Conservation (phyloP, 1,140 invertebrate species). For the Drosophila erecta region DNA sequence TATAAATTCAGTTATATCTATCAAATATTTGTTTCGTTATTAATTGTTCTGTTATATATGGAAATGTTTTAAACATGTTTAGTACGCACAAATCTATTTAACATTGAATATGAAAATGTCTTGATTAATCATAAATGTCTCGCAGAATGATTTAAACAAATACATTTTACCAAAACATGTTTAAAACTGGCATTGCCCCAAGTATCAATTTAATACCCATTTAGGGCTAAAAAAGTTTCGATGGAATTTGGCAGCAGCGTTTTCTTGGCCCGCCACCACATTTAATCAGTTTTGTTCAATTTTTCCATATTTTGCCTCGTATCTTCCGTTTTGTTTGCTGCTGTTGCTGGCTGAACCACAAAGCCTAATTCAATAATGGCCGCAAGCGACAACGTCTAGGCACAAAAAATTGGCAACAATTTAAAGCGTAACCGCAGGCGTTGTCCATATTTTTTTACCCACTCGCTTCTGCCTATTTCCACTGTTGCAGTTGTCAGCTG, state of each 20-base stretch:
- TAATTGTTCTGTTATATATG: too few relatives aligned
- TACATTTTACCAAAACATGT: background rate
- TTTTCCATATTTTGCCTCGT: slow-evolving; percentile 11
- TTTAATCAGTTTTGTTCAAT: slow-evolving; percentile 26
- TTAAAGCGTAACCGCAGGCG: slow-evolving; percentile 73
- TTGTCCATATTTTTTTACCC: slow-evolving; percentile 36
- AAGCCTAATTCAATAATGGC: slow-evolving; percentile 72
- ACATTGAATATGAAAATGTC: too few relatives aligned
- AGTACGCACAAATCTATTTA: too few relatives aligned
- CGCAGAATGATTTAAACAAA: too few relatives aligned
- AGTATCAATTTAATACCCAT: slow-evolving; percentile 19
- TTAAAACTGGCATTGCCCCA: background rate
- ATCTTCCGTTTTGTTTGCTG: slow-evolving; percentile 1
- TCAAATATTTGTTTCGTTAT: too few relatives aligned
- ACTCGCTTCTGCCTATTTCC: slow-evolving; percentile 19
- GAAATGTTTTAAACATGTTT: too few relatives aligned
- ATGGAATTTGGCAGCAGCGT: slow-evolving; percentile 23
- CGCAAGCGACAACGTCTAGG: slow-evolving; percentile 24
- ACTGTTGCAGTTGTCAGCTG: slow-evolving; percentile 65
- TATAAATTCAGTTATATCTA: background rate
- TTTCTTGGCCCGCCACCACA: background rate
- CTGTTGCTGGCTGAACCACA: slow-evolving; percentile 27
- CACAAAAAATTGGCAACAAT: slow-evolving; percentile 70
- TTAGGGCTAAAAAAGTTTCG: slow-evolving; percentile 6
- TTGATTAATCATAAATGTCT: too few relatives aligned